Percentiles rank a stretch among this genome's conserved stretches.
phyloP scores from a whole-genome alignment of 2,797 vertebrate genomes.

The Peromyscus melanophrys region DNA sequence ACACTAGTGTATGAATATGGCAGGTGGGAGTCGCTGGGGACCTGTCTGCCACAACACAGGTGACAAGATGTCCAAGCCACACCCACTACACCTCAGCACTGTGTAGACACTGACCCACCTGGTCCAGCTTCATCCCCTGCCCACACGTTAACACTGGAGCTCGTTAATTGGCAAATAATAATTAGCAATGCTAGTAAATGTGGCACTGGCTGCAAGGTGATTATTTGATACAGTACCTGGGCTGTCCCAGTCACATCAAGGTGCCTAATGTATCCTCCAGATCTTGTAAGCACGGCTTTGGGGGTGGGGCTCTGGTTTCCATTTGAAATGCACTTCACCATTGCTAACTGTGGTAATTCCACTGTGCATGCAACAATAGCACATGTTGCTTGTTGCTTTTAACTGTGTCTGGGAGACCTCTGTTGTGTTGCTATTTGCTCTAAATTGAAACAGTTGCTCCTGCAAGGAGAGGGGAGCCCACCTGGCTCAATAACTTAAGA shows the following conservation, averaged over 20 bases:
- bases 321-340: neutral
- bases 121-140: neutral
- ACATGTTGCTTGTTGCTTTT: neutral
- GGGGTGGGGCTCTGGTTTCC: neutral
- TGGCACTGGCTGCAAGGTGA: neutral
- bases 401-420: neutral
- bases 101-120: neutral
- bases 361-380: accelerated
- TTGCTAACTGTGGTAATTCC: no score
- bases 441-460: neutral
- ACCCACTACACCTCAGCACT: accelerated
- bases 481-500: neutral
- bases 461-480: neutral
- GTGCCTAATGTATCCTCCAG: no score
- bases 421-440: neutral
- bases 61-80: neutral
- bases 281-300: no score
- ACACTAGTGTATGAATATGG: neutral
- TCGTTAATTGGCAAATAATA: neutral
- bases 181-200: no score
- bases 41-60: neutral
- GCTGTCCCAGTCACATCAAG: neutral
- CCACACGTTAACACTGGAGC: neutral
- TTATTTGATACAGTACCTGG: neutral
- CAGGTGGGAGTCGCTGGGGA: accelerated